Base-by-base conservation (phyloP, 2,113 vertebrate species). In the Myotis brandtii region DNA sequence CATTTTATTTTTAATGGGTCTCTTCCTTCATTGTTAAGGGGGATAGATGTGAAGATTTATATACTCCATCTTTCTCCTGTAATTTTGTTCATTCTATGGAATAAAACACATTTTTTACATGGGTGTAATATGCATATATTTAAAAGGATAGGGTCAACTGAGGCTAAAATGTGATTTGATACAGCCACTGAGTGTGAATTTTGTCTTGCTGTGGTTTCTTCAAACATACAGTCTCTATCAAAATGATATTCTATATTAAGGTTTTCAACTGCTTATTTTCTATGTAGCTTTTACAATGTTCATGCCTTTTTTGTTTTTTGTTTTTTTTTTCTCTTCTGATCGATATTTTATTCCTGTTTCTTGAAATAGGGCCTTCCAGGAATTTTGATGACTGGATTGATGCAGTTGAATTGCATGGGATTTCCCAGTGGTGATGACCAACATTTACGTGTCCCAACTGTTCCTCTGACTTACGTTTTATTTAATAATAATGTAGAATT, bases 321-420 rank as follows among this genome's bases (percentile, higher is more conserved):
- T 37, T 37, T 5, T 37, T 2, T 37, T 37, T 37, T 5, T 1
- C 50, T 95, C 5, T 87, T 89, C 8, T 84, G 62, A 90, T 64
- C 21, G 34, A 1, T 89, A 73, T 93, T 93, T 85, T 94, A 52
- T 92, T 97, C 21, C 62, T 48, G 5, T 96, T 96, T 72, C 21
- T 83, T 70, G 88, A 86, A 54, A 84, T 56, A 84, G 2, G 0
- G 27, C 34, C 43, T 4, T 75, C 17, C 79, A 79, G 52, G 9
- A 67, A 91, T 75, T 94, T 86, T 92, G 85, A 5, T 72, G 30
- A 21, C 77, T 76, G 21, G 13, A 54, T 40, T 17, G 10, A 91
- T 86, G 21, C 9, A 62, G 0, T 72, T 92, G 75, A 89, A 81
- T 93, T 67, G 40, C 23, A 56, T 7, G 62, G 13, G 30, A 13